phyloP scores from a whole-genome alignment of 1,140 invertebrate genomes.

The Babylonia areolata region DNA sequence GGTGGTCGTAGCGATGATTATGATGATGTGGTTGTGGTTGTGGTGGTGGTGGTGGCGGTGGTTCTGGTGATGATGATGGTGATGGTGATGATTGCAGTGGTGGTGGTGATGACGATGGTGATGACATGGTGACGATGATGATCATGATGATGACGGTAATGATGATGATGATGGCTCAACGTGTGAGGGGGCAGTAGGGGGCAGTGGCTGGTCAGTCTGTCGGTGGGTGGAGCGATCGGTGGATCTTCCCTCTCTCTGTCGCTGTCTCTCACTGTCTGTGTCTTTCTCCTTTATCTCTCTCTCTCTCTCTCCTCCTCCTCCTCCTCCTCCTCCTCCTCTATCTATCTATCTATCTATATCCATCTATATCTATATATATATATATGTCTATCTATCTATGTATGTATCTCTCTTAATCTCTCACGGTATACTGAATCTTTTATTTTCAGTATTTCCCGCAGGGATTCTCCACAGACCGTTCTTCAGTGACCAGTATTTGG shows the following conservation, averaged over 20 bases:
- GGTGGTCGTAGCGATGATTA: too few species aligned
- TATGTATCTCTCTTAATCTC: constrained; percentile 7
- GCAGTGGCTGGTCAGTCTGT: too few species aligned
- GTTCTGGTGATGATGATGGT: too few species aligned
- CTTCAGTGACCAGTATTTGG: constrained; percentile 69
- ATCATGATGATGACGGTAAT: too few species aligned
- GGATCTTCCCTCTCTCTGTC: constrained; percentile 1
- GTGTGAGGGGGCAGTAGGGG: too few species aligned
- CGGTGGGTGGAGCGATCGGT: too few species aligned
- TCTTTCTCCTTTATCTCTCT: background rate
- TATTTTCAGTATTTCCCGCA: constrained; percentile 78
- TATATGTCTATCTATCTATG: background rate
- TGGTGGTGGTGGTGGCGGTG: too few species aligned
- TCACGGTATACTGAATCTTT: background rate
- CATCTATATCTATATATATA: background rate
- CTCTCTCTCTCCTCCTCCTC: background rate
- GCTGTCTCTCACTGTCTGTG: background rate
- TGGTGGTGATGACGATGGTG: too few species aligned
- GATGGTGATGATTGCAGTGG: too few species aligned
- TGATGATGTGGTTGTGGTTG: too few species aligned
- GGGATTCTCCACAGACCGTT: constrained; percentile 82
- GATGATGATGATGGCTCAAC: too few species aligned
- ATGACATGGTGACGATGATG: too few species aligned
- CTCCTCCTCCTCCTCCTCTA: background rate
- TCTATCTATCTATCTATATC: background rate